A percentile compares a stretch with the other conserved stretches of the same genome.
Evolutionary conservation across 2,888 invertebrate species (phyloP).

Genomic region (Orthosia incerta): DNA sequence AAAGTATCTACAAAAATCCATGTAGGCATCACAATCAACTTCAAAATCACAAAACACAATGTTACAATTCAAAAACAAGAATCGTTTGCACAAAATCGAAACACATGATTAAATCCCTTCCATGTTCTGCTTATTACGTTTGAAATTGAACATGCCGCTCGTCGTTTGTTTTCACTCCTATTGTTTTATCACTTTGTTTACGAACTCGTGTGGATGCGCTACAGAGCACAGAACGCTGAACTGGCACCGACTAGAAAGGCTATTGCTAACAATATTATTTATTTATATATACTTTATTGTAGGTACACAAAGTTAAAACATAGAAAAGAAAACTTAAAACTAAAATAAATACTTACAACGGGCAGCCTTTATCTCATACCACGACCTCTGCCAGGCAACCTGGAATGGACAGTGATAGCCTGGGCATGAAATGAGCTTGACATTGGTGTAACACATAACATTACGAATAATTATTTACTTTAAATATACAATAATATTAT

Average conservation of each 20-base stretch:
- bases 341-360: no score
- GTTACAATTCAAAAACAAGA: constrained; percentile 21
- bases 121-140: constrained; percentile 60
- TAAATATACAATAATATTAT: no score
- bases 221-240: not conserved
- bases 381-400: no score
- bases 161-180: constrained; percentile 49
- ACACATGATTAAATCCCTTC: constrained; percentile 49
- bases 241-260: not conserved
- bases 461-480: no score
- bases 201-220: constrained; percentile 37
- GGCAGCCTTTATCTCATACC: no score
- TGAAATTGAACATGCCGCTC: constrained; percentile 57
- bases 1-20: not conserved
- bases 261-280: no score
- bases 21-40: not conserved
- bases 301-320: no score
- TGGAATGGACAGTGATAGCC: no score
- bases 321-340: no score
- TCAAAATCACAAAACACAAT: constrained; percentile 9
- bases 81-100: constrained; percentile 37
- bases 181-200: constrained; percentile 65
- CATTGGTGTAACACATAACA: no score
- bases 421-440: no score
- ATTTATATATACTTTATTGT: no score